These are phyloP conservation scores for Phyto melanocephala DNA, from an alignment of 2,888 invertebrate genomes.

Conservation along the genomic window DNA sequence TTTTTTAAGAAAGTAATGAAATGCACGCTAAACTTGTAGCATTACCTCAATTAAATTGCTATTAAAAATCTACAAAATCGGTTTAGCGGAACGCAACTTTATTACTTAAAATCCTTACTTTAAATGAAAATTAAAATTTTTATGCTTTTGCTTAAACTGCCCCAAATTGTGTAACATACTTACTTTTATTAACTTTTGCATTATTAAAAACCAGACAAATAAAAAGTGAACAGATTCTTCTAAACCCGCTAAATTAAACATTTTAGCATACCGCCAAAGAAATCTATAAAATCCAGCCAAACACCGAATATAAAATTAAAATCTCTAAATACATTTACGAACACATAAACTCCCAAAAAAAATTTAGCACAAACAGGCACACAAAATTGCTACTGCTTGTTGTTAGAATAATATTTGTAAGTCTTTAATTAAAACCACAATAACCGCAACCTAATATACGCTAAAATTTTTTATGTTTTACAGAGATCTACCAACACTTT, in stretches of 20 bases:
- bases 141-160: no score
- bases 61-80: no score
- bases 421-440: slow-evolving; percentile 64
- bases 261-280: neutral
- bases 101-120: no score
- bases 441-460: slow-evolving; percentile 52
- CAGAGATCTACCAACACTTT: neutral
- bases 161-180: neutral
- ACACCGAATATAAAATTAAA: slow-evolving; percentile 10
- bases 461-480: slow-evolving; percentile 1
- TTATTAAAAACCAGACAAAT: neutral
- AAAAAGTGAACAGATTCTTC: neutral
- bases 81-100: no score
- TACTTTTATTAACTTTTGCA: neutral
- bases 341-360: neutral
- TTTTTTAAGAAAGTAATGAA: no score
- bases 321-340: neutral
- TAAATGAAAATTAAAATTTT: no score
- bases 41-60: no score
- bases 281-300: neutral
- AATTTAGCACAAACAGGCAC: neutral
- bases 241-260: neutral
- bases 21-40: no score
- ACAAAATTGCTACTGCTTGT: slow-evolving; percentile 1
- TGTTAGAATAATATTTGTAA: slow-evolving; percentile 40